phyloP scores from a whole-genome alignment of 2,113 vertebrate species.

The Rhodinocichla rosea region DNA sequence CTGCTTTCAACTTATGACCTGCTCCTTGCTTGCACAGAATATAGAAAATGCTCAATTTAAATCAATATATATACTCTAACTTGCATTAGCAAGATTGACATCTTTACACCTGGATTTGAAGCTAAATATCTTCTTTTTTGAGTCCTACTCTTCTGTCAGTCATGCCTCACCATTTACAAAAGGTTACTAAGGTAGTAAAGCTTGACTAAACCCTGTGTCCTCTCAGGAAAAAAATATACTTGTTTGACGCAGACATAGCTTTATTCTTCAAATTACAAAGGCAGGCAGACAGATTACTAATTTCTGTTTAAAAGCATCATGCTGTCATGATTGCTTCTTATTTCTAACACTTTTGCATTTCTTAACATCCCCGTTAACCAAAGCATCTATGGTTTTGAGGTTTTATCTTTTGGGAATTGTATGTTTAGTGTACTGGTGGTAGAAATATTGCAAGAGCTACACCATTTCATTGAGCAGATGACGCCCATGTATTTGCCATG shows the following conservation, averaged over 20 bases:
- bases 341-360: neutral
- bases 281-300: constrained; percentile 9
- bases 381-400: neutral
- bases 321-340: neutral
- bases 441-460: neutral
- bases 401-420: neutral
- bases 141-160: neutral
- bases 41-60: constrained; percentile 26
- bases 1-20: neutral
- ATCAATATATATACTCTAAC: constrained; percentile 6
- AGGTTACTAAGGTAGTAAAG: constrained; percentile 18
- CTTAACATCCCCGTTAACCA: constrained; percentile 9
- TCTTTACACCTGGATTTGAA: neutral
- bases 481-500: neutral
- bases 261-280: constrained; percentile 40
- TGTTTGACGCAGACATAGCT: neutral
- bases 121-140: neutral
- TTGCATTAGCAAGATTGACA: constrained; percentile 11
- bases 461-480: neutral
- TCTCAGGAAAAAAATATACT: neutral
- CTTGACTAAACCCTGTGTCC: neutral
- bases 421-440: neutral
- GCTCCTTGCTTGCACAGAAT: neutral
- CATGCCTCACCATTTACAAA: neutral
- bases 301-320: constrained; percentile 25